Percentiles rank a stretch among this genome's conserved stretches.
These are phyloP conservation scores for Heloderma charlesbogerti DNA, from an alignment of 2,113 vertebrate genomes.

Conservation along the genomic window DNA sequence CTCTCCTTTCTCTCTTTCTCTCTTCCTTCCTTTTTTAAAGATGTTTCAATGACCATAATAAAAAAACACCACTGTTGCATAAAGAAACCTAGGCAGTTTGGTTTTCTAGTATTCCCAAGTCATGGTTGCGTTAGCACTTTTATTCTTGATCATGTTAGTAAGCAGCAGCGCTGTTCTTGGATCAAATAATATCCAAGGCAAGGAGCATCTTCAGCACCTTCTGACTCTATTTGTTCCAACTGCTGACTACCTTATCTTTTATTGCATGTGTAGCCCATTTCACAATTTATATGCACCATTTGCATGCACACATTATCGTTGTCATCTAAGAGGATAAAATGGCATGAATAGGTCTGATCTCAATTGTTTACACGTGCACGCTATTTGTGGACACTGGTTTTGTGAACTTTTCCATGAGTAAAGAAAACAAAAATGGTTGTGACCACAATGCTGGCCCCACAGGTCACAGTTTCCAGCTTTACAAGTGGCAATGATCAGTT, in stretches of 20 bases:
- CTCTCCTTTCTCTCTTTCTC: neutral
- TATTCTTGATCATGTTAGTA: neutral
- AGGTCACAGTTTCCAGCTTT: too few species aligned
- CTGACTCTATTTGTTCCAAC: neutral
- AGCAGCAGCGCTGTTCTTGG: neutral
- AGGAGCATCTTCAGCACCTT: neutral
- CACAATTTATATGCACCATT: neutral
- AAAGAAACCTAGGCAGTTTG: neutral
- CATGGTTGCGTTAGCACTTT: neutral
- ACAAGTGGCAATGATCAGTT: too few species aligned
- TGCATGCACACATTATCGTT: neutral
- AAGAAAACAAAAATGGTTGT: too few species aligned
- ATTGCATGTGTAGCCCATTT: neutral
- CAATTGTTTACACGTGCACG: neutral
- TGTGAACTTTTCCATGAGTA: neutral
- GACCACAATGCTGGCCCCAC: too few species aligned
- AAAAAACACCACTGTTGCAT: neutral
- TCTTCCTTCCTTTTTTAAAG: conserved; percentile 1
- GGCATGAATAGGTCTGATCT: neutral
- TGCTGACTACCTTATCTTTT: neutral
- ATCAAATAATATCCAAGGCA: neutral
- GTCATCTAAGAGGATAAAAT: neutral
- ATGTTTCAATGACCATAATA: neutral
- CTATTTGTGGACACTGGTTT: neutral
- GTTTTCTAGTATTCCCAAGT: neutral